Evolutionary conservation across 2,797 vertebrate species (phyloP), one percentile per base, ranked within the genome.

Genomic region (Australoheros facetus): DNA sequence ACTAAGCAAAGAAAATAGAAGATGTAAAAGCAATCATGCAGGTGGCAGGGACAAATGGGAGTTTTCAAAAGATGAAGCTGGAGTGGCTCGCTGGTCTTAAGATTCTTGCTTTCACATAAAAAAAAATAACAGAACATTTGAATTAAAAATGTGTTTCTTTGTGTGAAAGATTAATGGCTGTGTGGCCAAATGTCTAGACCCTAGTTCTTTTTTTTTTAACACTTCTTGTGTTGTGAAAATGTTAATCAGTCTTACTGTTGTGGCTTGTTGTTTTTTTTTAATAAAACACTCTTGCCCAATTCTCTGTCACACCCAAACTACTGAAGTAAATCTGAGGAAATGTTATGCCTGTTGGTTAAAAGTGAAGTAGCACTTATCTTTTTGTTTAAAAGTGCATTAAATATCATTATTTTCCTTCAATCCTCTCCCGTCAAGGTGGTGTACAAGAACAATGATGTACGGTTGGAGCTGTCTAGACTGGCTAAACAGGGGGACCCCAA

Each of bases 391-490:
- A 51, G 34, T 81, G 48, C 81, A 77, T 76, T 26, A 57, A 71
- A 19, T 82, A 77, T 87, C 21, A 53, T 84, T 78, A 13, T 69
- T 60, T 55, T 45, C n/a, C 14, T 16, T 45, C 10, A 32, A 58
- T 78, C 55, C 37, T 10, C 23, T 53, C 17, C 28, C 58, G 71
- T 83, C 5, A 90, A 99, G 98, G 98, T 99, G 88, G 98, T 99
- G 12, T 99, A 99, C 94, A 99, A 99, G 96, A 99, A 99, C 95
- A 99, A 99, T 2, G 98, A 99, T 72, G 98, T 99, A 77, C 96
- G 98, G 73, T 93, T 99, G 93, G 98, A 99, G 90, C 94, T 99
- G 85, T 99, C 98, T 80, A 96, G 97, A 84, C 96, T 99, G 91
- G 98, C 98, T 85, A 99, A 99, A 88, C 97, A 97, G 94, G 98